A percentile compares a stretch with the other conserved stretches of the same genome.
phyloP scores from a whole-genome alignment of 37 sponge, comb jelly and placozoan species.

The Theonella swinhoei region DNA sequence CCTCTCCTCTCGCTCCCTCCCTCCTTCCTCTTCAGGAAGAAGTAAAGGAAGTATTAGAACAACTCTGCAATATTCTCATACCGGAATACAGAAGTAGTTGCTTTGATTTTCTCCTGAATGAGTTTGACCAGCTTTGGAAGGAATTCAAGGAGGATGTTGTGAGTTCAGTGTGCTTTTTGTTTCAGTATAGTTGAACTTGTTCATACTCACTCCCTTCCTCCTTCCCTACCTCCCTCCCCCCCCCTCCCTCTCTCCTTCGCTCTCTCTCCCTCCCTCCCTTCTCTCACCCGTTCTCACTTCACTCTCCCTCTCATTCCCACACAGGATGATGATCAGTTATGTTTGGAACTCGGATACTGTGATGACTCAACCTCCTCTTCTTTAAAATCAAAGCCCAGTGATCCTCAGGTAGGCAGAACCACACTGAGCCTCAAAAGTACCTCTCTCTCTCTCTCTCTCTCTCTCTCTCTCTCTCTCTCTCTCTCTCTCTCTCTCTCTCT shows the following conservation, averaged over 20 bases:
- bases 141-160: background rate
- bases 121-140: background rate
- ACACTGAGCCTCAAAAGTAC: background rate
- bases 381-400: too few relatives aligned
- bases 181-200: background rate
- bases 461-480: too few relatives aligned
- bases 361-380: too few relatives aligned
- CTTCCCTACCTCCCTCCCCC: background rate
- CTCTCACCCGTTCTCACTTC: background rate
- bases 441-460: background rate
- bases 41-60: background rate
- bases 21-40: too few relatives aligned
- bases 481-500: too few relatives aligned
- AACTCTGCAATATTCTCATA: background rate
- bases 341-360: slow-evolving; percentile 10
- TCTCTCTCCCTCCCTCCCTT: background rate
- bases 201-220: too few relatives aligned
- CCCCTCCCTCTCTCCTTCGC: background rate
- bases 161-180: too few relatives aligned
- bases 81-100: background rate
- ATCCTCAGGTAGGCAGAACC: slow-evolving; percentile 36
- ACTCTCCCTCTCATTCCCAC: too few relatives aligned
- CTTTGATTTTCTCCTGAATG: background rate
- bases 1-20: slow-evolving; percentile 21
- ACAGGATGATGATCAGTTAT: slow-evolving; percentile 24